Base-by-base conservation (phyloP, 2,888 invertebrate genomes). In the Epirrhoe tristata region DNA sequence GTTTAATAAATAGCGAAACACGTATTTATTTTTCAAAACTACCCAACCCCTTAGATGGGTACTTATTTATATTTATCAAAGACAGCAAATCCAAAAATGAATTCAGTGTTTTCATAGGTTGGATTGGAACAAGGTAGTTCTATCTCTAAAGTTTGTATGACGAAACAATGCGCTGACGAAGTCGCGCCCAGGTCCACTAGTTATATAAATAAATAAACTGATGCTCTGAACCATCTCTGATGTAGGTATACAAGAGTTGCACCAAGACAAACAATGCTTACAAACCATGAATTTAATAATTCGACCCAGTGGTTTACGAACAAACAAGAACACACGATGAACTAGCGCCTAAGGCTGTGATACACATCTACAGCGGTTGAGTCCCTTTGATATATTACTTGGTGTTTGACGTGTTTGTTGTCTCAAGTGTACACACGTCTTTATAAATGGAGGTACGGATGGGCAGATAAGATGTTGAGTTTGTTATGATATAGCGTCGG, bases 371-470 rank as follows among this genome's bases (percentile, higher is more conserved):
- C 65, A 60, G 52, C 4, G 36, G 58, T 48, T 58, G 43, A 46
- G 58, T 24, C 63, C 66, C 63, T 67, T 67, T 67, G 67, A 63
- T 63, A 63, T 63, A 59, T 59, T 54, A 54, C 51, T 63, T 50
- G 51, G 63, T 63, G 58, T 55, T 58, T 58, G 43, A 36, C 59
- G 31, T 64, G 66, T 63, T 55, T 63, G 58, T 43, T 59, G 63
- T 58, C 54, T 66, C 50, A 32, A 17, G 60, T 52, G 60, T 60
- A 57, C 14, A 57, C 5, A 52, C 16, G 32, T 56, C 57, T 52
- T 56, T 56, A 56, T 56, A 64, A 64, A 60, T 57, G 56, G 55
- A 17, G 34, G 39, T 48, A 39, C 43, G 54, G 50, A 32, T 16
- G 32, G 48, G 31, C 24, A 59, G 55, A 51, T 65, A 51, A 48